Conservation (phyloP, 2,113 vertebrate species). For the Lutjanus erythropterus region DNA sequence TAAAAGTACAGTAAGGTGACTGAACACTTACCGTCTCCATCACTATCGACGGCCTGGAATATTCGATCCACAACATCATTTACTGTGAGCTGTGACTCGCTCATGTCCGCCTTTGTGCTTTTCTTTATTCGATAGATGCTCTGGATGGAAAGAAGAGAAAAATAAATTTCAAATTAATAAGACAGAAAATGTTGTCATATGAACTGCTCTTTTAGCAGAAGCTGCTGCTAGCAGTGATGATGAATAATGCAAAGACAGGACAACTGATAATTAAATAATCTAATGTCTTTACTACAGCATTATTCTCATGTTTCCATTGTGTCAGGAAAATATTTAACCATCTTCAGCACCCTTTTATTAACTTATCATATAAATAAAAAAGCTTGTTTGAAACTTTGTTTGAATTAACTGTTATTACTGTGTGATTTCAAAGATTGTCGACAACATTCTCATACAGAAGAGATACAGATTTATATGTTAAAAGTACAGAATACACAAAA, state of each 20-base stretch:
- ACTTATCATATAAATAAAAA: neutral
- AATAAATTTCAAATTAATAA: neutral
- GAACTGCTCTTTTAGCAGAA: neutral
- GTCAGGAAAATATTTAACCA: neutral
- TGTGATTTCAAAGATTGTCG: neutral
- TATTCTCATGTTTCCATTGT: too few species aligned
- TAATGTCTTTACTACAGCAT: neutral
- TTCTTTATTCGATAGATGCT: conserved; percentile 80
- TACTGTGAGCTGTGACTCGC: conserved; percentile 39
- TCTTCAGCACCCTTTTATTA: neutral
- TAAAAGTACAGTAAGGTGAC: neutral
- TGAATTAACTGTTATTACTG: neutral
- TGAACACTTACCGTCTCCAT: conserved; percentile 79
- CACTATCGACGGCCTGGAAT: conserved; percentile 76
- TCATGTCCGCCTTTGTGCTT: conserved; percentile 53
- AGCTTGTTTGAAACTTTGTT: too few species aligned
- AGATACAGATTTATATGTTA: neutral
- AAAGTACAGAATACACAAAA: neutral
- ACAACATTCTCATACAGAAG: neutral
- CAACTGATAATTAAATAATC: neutral
- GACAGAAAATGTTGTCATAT: neutral
- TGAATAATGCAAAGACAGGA: too few species aligned
- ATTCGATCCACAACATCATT: conserved; percentile 82
- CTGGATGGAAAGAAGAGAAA: conserved; percentile 38
- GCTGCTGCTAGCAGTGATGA: too few species aligned